Evolutionary conservation across 2,113 vertebrate species (phyloP).

Genomic region (Gallinago jamesoni): DNA sequence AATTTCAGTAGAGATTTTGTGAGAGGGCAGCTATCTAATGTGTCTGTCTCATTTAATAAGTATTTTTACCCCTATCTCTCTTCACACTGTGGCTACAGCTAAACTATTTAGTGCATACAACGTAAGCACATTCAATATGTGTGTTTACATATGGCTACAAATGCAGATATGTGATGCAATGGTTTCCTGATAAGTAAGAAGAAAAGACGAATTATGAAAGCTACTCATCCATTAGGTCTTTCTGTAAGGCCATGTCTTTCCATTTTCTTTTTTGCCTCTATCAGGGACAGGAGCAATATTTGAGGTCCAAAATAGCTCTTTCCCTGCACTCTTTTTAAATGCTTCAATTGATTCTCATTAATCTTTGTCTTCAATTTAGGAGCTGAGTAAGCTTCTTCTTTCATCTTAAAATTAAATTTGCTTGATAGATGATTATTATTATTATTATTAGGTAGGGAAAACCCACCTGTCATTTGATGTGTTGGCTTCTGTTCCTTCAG

Average conservation of each 20-base stretch:
- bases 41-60: neutral
- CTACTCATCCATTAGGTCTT: neutral
- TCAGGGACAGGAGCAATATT: neutral
- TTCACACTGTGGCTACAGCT: neutral
- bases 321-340: conserved; percentile 62
- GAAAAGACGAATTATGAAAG: neutral
- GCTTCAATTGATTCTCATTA: conserved; percentile 78
- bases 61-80: neutral
- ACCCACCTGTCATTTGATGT: conserved; percentile 40
- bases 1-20: neutral
- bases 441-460: conserved; percentile 50
- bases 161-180: neutral
- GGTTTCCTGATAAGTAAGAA: neutral
- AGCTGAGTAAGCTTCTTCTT: conserved; percentile 64
- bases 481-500: neutral
- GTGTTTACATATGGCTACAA: neutral
- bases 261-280: neutral
- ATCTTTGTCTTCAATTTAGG: conserved; percentile 65
- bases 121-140: neutral
- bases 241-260: neutral
- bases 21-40: neutral
- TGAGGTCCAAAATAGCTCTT: conserved; percentile 25
- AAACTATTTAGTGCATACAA: neutral
- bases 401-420: conserved; percentile 65
- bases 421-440: conserved; percentile 54